Evolutionary conservation across 2,797 vertebrate genomes (phyloP).

Genomic region (Lophius americanus): DNA sequence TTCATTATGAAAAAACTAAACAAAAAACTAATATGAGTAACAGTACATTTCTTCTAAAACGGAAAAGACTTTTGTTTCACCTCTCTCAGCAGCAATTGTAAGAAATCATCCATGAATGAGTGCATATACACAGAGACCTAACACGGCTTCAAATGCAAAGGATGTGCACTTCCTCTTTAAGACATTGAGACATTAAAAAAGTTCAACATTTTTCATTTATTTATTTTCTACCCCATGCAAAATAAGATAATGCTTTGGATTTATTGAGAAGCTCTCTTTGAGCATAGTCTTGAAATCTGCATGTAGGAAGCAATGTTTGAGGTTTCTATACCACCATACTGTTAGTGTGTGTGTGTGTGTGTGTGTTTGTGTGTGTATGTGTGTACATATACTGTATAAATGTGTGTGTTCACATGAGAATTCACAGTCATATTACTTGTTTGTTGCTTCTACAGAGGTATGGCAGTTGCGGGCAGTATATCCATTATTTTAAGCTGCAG

Average conservation of each 20-base stretch:
- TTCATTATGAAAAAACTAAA: too few species aligned
- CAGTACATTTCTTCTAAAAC: too few species aligned
- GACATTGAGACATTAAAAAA: background rate
- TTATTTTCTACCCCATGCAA: background rate
- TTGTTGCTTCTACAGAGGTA: constrained; percentile 13
- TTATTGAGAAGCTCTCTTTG: background rate
- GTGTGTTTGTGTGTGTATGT: too few species aligned
- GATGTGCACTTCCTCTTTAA: constrained; percentile 11
- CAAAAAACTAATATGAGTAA: background rate
- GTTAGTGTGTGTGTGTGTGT: too few species aligned
- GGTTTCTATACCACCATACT: too few species aligned
- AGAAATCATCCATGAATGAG: background rate
- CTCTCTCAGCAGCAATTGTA: background rate
- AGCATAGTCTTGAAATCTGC: constrained; percentile 15
- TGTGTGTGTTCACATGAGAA: background rate
- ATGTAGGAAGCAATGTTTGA: background rate
- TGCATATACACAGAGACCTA: constrained; percentile 27
- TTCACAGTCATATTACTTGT: background rate
- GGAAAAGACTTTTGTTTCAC: too few species aligned
- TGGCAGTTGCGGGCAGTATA: constrained; percentile 1
- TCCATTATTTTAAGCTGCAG: background rate
- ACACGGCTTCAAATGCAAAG: constrained; percentile 12
- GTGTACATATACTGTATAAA: background rate
- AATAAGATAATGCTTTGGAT: constrained; percentile 17
- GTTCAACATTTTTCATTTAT: background rate